Conservation (phyloP, 1,140 invertebrate genomes). For the Cepaea nemoralis region DNA sequence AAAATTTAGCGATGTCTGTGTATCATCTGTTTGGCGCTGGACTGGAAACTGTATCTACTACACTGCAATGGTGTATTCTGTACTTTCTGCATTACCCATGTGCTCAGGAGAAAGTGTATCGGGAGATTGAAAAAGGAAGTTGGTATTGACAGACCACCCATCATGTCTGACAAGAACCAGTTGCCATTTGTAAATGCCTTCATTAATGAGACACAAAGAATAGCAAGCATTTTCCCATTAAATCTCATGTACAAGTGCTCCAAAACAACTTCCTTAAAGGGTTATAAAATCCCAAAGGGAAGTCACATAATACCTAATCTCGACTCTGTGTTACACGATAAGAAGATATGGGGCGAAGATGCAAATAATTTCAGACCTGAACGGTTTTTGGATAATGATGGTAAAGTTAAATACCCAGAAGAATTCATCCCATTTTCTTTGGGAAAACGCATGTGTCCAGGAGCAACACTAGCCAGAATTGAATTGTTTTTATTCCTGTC, state of each 20-base stretch:
- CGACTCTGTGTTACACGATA: no score
- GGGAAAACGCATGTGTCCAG: no score
- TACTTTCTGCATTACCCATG: conserved; percentile 82
- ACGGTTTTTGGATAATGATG: no score
- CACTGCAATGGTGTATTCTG: conserved; percentile 87
- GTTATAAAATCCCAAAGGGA: conserved; percentile 58
- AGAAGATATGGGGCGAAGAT: no score
- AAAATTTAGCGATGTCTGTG: conserved; percentile 19
- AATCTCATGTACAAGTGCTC: conserved; percentile 59
- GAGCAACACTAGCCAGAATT: no score
- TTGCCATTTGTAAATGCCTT: conserved; percentile 48
- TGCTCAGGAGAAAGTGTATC: conserved; percentile 68
- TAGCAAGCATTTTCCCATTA: conserved; percentile 54
- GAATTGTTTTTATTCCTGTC: no score
- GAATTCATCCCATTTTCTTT: no score
- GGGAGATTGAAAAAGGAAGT: conserved; percentile 81
- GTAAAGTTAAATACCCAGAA: no score
- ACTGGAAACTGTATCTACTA: conserved; percentile 87
- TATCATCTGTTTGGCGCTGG: conserved; percentile 89
- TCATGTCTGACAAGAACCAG: conserved; percentile 40
- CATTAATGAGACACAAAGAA: conserved; percentile 45
- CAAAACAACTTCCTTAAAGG: conserved; percentile 53
- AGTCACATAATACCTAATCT: not conserved
- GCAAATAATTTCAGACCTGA: not conserved
- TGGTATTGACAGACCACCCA: conserved; percentile 25